phyloP scores from a whole-genome alignment of 2,113 vertebrate species.

The Phaethornis superciliosus region DNA sequence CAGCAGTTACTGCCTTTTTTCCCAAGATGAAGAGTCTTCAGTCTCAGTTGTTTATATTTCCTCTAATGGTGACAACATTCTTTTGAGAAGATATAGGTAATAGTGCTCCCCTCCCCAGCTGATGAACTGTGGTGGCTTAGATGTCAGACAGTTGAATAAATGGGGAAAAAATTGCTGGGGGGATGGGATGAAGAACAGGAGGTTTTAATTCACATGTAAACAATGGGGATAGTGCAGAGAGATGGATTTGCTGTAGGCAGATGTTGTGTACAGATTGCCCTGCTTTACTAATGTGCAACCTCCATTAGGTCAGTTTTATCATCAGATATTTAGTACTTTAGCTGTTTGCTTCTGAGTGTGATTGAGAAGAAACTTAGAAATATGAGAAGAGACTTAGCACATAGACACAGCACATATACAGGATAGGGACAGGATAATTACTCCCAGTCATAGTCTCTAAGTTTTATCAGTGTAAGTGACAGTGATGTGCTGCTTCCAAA shows the following conservation, averaged over 20 bases:
- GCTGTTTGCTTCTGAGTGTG: not conserved
- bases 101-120: not conserved
- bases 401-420: not conserved
- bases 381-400: no score
- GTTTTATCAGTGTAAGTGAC: not conserved
- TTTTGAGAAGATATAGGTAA: not conserved
- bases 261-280: not conserved
- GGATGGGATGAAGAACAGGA: not conserved
- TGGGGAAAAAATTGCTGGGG: not conserved
- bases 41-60: not conserved
- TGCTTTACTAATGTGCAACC: not conserved
- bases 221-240: not conserved
- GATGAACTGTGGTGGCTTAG: not conserved
- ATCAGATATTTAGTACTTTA: not conserved
- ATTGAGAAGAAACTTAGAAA: not conserved
- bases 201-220: not conserved
- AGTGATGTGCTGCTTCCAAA: not conserved
- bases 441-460: not conserved
- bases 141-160: not conserved
- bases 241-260: not conserved
- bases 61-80: not conserved
- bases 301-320: not conserved
- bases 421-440: rapidly evolving
- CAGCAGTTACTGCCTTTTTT: not conserved
- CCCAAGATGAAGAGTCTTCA: not conserved